Evolutionary conservation across 2,797 vertebrate species (phyloP).

Genomic region (Oryzias dopingdopingensis): DNA sequence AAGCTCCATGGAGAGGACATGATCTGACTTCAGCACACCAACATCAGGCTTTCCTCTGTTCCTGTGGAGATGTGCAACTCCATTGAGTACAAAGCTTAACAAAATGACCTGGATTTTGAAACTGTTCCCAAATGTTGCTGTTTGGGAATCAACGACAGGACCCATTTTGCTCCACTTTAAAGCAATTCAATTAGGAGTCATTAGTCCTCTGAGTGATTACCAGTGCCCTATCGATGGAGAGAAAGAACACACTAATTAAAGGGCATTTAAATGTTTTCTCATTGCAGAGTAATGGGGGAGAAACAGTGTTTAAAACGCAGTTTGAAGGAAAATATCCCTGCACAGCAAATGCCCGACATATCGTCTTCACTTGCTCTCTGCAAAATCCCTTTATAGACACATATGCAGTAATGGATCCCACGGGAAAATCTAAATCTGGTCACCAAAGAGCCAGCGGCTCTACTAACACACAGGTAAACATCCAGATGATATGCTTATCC

Average conservation of each 20-base stretch:
- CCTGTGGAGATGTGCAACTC: conserved; percentile 59
- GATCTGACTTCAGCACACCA: conserved; percentile 59
- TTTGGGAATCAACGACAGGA: conserved; percentile 68
- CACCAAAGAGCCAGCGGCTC: conserved; percentile 55
- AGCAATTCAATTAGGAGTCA: conserved; percentile 82
- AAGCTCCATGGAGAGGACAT: conserved; percentile 56
- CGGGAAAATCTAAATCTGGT: conserved; percentile 77
- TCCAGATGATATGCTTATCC: conserved; percentile 68
- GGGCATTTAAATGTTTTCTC: conserved; percentile 82
- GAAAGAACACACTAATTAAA: conserved; percentile 84
- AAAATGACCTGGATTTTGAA: conserved; percentile 54
- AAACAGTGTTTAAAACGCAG: conserved; percentile 80
- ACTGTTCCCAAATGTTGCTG: conserved; percentile 65
- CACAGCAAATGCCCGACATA: conserved; percentile 79
- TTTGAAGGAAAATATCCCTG: conserved; percentile 78
- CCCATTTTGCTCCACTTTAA: conserved; percentile 76
- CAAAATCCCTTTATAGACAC: conserved; percentile 80
- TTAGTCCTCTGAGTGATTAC: conserved; percentile 82
- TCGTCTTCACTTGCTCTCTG: conserved; percentile 75
- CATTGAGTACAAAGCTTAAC: conserved; percentile 53
- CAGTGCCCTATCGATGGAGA: conserved; percentile 77
- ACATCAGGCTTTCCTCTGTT: conserved; percentile 38
- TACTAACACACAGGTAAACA: conserved; percentile 73
- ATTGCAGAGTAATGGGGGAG: conserved; percentile 74
- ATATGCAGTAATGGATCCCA: conserved; percentile 77